Conservation (phyloP, 2,797 vertebrate species). For the Myiothlypis chrysogaster region DNA sequence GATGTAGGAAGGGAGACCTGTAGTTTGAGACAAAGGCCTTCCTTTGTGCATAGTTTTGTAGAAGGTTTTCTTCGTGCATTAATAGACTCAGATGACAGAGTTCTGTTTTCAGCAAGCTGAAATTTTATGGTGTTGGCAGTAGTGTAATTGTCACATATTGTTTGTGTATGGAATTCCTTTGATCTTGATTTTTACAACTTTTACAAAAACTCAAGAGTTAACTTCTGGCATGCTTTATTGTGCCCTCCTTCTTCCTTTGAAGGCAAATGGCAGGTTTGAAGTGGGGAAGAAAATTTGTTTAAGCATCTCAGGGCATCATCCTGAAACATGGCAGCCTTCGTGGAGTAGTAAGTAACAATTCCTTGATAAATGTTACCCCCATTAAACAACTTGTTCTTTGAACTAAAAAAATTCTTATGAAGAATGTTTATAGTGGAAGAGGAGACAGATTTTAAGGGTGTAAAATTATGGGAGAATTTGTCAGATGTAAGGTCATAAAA, state of each 20-base stretch:
- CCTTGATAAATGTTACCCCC: neutral
- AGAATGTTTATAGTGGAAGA: neutral
- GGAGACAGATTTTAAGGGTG: neutral
- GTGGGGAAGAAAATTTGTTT: conserved; percentile 98
- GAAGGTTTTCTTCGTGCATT: neutral
- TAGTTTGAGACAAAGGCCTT: neutral
- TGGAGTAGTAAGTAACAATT: conserved; percentile 93
- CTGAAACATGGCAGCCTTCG: conserved; percentile 98
- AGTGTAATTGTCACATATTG: neutral
- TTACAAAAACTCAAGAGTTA: neutral
- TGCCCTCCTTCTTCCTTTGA: neutral
- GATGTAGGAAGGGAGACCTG: neutral
- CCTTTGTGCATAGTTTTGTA: neutral
- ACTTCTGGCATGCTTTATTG: neutral
- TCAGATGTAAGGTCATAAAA: neutral
- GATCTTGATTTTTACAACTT: neutral
- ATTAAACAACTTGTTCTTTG: neutral
- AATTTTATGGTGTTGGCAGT: neutral
- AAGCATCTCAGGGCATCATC: conserved; percentile 98
- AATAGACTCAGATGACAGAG: neutral
- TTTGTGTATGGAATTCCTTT: neutral
- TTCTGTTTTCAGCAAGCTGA: neutral
- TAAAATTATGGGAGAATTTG: neutral
- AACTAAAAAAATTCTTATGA: neutral
- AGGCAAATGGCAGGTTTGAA: conserved; percentile 98